Base-by-base conservation (phyloP, 2,888 invertebrate species). In the Acleris literana region DNA sequence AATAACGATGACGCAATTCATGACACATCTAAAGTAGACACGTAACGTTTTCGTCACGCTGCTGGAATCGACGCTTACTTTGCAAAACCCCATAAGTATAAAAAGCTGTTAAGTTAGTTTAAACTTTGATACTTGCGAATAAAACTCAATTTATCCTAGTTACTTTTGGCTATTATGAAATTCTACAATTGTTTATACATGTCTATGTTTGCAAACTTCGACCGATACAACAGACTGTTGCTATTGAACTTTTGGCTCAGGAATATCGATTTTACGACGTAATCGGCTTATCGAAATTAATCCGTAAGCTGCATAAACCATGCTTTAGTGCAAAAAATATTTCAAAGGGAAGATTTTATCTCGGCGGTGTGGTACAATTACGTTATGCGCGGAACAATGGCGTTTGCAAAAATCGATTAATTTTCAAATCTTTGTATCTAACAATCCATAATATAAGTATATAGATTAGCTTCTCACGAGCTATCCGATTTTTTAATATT, bases 271-370 rank as follows among this genome's bases (percentile, higher is more conserved):
- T 44, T 11, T 60, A 9, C 16, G 16, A 7, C 33, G 16, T 64
- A 55, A 65, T 61, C 60, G 53, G 65, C 59, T 64, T 64, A 64
- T 54, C 44, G 43, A 43, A 58, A 60, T 60, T 60, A 48, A 64
- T 64, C 59, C 54, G 17, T 55, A 29, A 29, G 60, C 60, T 56
- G 65, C 65, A 46, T 44, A 55, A 25, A 29, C 16, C 49, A 6
- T 17, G 33, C n/a, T 46, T 25, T 25, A 51, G 20, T 51, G 54
- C 48, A 33, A 33, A 44, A 59, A 9, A 20, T 53, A 33, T 25
- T 43, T 16, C 18, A 39, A 39, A 59, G 54, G 53, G 53, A 33
- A 44, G 22, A 64, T 54, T 39, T 5, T 22, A 64, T 59, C 53
- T 39, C 9, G 13, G 17, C 9, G 29, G 39, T 3, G 13, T 39